Base-by-base conservation (phyloP, 2,888 invertebrate species). In the Hypercompe scribonia region DNA sequence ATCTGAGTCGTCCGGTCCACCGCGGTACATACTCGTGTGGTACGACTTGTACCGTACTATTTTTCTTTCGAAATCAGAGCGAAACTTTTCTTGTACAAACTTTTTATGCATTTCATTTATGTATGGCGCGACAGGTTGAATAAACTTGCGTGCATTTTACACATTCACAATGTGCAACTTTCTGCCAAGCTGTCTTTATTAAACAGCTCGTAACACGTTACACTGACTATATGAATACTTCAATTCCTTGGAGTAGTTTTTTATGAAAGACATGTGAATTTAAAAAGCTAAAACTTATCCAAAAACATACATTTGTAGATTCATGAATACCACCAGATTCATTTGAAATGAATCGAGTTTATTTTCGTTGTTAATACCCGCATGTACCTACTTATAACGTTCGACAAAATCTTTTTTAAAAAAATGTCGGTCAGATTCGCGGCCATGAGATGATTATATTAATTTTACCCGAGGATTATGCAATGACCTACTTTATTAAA, bases 401-500 rank as follows among this genome's bases (percentile, higher is more conserved):
- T n/a, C 31, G 36, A 65, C 28, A 39, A 42, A 46, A 63, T 63
- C 46, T 33, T 68, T 71, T 33, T 24, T 11, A 34, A 58, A 71
- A 36, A 69, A 39, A 42, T 61, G 36, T 61, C 24, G 39, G 21
- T 21, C 58, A 68, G 39, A 34, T 67, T 63, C 69, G 34, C 42
- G 54, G 34, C 39, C 54, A 34, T 54, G 69, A 66, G 75, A 50
- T 67, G 39, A 65, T 71, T 76, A 80, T 84, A 80, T 84, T 80
- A 82, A 85, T 84, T 68, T 80, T 74, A 71, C 71, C 68, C 68
- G 50, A 75, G 80, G 82, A 84, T 85, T 81, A 84, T 73, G 74
- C 70, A 78, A 77, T 82, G 80, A 81, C 80, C 86, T 73, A 81
- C 71, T 82, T 81, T 80, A 78, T 79, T 79, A 73, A 82, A 82